phyloP scores from a whole-genome alignment of 2,113 vertebrate species.

The Macroglossus sobrinus region DNA sequence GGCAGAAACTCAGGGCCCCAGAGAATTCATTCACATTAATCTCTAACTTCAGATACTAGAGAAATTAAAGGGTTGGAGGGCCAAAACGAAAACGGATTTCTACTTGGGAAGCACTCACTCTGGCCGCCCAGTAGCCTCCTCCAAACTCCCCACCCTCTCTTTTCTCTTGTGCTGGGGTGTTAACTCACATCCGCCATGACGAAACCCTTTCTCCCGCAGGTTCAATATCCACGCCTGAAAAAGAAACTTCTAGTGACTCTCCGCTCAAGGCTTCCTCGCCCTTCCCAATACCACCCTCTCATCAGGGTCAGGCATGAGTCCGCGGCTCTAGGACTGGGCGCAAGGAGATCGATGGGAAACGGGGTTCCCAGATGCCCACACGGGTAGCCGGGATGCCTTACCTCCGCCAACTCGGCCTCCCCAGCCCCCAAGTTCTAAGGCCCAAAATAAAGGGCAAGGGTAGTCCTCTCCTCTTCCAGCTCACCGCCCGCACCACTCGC shows the following conservation, averaged over 20 bases:
- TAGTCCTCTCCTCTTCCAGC: neutral
- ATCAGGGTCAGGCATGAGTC: neutral
- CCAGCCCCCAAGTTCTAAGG: neutral
- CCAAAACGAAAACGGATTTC: neutral
- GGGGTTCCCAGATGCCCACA: neutral
- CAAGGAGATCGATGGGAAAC: neutral
- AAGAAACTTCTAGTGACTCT: constrained; percentile 56
- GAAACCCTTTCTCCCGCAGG: constrained; percentile 52
- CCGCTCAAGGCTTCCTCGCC: neutral
- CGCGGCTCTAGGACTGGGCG: neutral
- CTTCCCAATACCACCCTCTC: neutral
- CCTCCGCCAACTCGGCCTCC: neutral
- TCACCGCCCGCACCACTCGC: neutral
- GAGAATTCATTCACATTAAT: neutral
- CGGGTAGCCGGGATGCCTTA: neutral
- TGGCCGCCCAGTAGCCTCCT: neutral
- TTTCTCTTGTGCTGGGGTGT: neutral
- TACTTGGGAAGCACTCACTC: neutral
- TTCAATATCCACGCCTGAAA: constrained; percentile 60
- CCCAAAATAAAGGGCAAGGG: fast-evolving
- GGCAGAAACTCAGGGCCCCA: neutral
- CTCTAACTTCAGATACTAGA: neutral
- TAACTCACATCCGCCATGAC: constrained; percentile 76
- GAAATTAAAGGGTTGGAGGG: neutral
- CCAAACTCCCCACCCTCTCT: neutral